Conservation (phyloP, 2,113 vertebrate species). For the Climacteris rufus region DNA sequence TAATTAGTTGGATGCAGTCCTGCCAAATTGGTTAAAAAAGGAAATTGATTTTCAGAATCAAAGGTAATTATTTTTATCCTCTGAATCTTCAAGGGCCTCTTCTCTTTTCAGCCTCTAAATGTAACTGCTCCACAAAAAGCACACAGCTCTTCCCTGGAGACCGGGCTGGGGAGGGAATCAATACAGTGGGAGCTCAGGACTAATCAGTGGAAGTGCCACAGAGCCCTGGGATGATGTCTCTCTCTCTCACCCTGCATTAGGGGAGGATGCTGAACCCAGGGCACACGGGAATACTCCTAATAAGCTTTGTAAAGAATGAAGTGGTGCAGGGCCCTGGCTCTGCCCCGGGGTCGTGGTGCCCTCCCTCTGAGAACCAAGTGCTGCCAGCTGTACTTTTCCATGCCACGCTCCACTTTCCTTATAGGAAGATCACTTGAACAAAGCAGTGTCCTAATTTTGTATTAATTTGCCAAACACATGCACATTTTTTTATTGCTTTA, state of each 20-base stretch:
- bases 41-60: background rate
- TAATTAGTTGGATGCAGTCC: background rate
- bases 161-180: background rate
- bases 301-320: fast-evolving
- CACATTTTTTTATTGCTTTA: fast-evolving
- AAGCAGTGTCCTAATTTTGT: background rate
- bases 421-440: background rate
- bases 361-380: fast-evolving
- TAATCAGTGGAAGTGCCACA: background rate
- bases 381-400: background rate
- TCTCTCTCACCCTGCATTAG: background rate
- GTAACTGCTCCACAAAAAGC: background rate
- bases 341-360: fast-evolving
- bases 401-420: fast-evolving
- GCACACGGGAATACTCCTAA: fast-evolving
- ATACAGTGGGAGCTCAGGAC: background rate
- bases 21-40: background rate
- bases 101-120: background rate
- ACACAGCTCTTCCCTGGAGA: background rate
- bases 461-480: background rate
- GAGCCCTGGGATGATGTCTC: background rate
- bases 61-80: background rate
- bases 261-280: background rate
- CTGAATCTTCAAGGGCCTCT: background rate
- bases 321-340: fast-evolving